phyloP scores from a whole-genome alignment of 2,113 vertebrate species.

The Pseudorhombus dupliciocellatus region DNA sequence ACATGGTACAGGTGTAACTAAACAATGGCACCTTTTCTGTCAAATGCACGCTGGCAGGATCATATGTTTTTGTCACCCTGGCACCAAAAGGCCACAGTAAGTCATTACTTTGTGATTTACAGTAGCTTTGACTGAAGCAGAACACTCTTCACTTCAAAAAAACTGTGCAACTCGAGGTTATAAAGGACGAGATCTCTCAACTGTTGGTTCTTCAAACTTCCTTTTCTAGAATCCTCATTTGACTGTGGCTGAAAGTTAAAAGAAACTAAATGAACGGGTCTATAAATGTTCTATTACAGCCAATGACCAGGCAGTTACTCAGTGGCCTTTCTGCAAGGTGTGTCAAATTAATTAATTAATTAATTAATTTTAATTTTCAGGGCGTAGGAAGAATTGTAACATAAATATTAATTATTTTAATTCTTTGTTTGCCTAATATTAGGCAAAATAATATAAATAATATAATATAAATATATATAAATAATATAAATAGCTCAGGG shows the following conservation, averaged over 20 bases:
- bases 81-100: neutral
- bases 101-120: conserved; percentile 1
- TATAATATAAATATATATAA: neutral
- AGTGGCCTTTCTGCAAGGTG: conserved; percentile 42
- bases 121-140: conserved; percentile 36
- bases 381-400: too few relatives aligned
- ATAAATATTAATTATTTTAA: too few relatives aligned
- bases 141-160: conserved; percentile 25
- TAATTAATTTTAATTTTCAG: neutral
- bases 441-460: too few relatives aligned
- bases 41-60: neutral
- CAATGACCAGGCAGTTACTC: conserved; percentile 52
- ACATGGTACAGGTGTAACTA: neutral
- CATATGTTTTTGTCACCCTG: neutral
- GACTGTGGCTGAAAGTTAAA: conserved; percentile 71
- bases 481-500: neutral
- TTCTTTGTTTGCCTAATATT: too few relatives aligned
- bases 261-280: conserved; percentile 63
- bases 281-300: conserved; percentile 48
- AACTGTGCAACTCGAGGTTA: conserved; percentile 38
- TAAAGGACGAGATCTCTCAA: conserved; percentile 53
- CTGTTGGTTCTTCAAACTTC: conserved; percentile 69
- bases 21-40: neutral
- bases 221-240: conserved; percentile 79
- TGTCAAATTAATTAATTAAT: conserved; percentile 13